Evolutionary conservation across 2,797 vertebrate species (phyloP).

Genomic region (Smutsia gigantea): DNA sequence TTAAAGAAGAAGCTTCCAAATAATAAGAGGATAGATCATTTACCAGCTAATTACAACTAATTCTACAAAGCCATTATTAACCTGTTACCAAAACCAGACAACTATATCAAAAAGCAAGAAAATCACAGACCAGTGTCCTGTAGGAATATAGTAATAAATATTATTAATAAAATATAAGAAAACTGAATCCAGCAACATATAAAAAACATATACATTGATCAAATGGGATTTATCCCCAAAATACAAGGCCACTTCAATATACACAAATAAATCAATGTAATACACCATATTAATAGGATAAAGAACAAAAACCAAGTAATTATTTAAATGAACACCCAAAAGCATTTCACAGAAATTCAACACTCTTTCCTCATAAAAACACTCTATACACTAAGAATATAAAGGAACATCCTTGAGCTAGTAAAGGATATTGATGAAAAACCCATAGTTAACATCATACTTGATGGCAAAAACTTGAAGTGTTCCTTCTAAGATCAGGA

Average conservation of each 20-base stretch:
- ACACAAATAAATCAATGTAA: background rate
- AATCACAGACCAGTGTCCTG: background rate
- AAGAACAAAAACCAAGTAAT: background rate
- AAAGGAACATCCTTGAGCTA: background rate
- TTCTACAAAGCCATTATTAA: background rate
- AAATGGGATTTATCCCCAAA: background rate
- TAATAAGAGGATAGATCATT: background rate
- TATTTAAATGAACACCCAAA: background rate
- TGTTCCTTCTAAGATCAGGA: background rate
- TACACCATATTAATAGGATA: background rate
- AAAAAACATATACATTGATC: background rate
- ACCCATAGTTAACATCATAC: background rate
- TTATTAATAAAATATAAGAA: background rate
- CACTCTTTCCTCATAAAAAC: background rate
- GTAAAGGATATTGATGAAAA: background rate
- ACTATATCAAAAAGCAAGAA: background rate
- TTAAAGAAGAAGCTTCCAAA: background rate
- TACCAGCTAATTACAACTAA: background rate
- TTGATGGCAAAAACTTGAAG: background rate
- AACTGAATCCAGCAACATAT: background rate
- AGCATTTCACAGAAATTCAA: background rate
- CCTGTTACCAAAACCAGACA: background rate
- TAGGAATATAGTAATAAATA: background rate
- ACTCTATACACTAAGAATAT: background rate
- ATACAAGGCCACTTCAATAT: background rate